Conservation (phyloP, 2,113 vertebrate species). For the Oriolus oriolus region DNA sequence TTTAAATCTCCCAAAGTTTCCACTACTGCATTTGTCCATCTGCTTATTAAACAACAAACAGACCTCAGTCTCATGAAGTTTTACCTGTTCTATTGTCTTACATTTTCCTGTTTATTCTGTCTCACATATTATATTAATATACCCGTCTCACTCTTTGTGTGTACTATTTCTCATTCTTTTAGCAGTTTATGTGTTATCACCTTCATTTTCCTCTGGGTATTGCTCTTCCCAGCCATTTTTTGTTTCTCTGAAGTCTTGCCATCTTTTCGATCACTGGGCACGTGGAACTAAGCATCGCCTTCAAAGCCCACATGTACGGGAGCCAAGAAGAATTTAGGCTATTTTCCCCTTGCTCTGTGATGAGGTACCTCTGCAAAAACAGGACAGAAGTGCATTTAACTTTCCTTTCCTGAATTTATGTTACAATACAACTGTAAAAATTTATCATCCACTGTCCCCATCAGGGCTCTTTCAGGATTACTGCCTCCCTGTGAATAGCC, state of each 20-base stretch:
- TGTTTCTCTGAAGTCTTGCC: conserved; percentile 2
- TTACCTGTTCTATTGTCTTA: background rate
- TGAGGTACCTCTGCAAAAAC: background rate
- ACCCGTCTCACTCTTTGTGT: background rate
- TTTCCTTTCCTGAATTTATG: background rate
- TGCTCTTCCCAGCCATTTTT: background rate
- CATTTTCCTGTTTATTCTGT: background rate
- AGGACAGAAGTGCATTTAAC: background rate
- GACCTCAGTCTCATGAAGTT: background rate
- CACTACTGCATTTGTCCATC: background rate
- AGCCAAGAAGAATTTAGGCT: background rate
- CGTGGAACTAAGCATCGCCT: background rate
- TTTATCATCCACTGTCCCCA: background rate
- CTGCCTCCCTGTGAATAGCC: background rate
- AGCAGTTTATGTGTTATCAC: background rate
- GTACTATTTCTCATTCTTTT: background rate
- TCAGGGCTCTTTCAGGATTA: background rate
- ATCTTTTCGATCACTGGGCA: conserved; percentile 1
- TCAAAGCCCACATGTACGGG: background rate
- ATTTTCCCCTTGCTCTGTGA: background rate
- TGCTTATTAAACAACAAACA: background rate
- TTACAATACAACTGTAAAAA: background rate
- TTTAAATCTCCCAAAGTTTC: background rate
- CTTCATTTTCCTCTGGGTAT: background rate
- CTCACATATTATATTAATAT: background rate